Conservation (phyloP, 2,797 vertebrate species). For the Parotocinclus haroldoi region DNA sequence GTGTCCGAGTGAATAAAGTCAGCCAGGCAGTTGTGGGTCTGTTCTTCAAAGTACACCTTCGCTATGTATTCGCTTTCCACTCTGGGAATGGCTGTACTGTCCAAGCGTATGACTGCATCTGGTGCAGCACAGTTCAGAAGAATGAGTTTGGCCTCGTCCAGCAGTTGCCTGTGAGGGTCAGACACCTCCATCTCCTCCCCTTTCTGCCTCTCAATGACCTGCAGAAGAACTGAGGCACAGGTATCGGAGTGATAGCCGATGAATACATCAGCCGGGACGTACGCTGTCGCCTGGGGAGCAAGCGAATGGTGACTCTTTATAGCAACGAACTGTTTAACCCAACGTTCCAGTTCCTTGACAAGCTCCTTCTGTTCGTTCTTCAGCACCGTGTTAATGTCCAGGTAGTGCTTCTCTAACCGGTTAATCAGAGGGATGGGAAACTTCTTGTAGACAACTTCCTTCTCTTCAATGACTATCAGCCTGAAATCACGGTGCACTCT, state of each 20-base stretch:
- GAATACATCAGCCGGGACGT: conserved; percentile 80
- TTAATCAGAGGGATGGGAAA: conserved; percentile 97
- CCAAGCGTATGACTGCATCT: conserved; percentile 83
- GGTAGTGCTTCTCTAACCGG: conserved; percentile 93
- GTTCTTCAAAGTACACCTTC: conserved; percentile 73
- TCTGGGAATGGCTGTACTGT: conserved; percentile 58
- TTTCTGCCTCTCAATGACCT: conserved; percentile 69
- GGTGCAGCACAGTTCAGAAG: conserved; percentile 89
- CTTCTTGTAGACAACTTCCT: conserved; percentile 84
- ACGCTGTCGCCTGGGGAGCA: conserved; percentile 58
- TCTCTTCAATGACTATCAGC: conserved; percentile 93
- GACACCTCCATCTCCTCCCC: background rate
- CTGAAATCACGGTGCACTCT: conserved; percentile 87
- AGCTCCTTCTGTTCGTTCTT: conserved; percentile 69
- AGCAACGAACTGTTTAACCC: conserved; percentile 74
- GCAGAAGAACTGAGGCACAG: conserved; percentile 88
- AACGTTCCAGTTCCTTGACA: conserved; percentile 71
- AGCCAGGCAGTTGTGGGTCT: conserved; percentile 78
- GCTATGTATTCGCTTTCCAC: conserved; percentile 64
- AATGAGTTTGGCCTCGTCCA: conserved; percentile 68
- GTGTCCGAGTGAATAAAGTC: conserved; percentile 77
- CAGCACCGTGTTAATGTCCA: conserved; percentile 86
- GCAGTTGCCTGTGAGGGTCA: conserved; percentile 54
- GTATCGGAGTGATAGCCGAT: conserved; percentile 88
- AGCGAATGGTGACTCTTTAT: conserved; percentile 43